Percentiles rank a stretch among this genome's conserved stretches.
These are phyloP conservation scores for Oreortyx pictus DNA, from an alignment of 2,797 vertebrate genomes.

Conservation along the genomic window DNA sequence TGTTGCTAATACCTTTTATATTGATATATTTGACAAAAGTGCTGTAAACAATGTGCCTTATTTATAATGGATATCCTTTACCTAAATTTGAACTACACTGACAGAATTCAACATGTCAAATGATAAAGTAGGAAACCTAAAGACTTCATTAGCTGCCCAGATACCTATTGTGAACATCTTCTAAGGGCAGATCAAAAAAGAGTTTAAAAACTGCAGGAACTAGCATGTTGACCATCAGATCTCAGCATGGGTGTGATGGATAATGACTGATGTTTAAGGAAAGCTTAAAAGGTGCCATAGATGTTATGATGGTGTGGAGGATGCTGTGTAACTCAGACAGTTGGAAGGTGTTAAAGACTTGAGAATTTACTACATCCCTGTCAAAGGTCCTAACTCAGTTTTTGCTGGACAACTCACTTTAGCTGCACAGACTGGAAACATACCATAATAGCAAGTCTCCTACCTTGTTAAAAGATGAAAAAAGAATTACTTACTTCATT, in stretches of 20 bases:
- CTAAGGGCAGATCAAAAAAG: background rate
- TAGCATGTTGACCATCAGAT: background rate
- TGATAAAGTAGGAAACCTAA: background rate
- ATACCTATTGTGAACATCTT: fast-evolving
- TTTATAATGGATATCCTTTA: background rate
- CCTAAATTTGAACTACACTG: background rate
- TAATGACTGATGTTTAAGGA: background rate
- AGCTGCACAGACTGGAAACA: background rate
- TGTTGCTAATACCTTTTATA: background rate
- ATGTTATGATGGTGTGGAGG: background rate
- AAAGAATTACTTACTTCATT: background rate
- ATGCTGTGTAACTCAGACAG: background rate
- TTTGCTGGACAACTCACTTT: background rate
- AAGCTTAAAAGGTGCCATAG: background rate
- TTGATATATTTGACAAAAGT: background rate
- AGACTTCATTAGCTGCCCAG: background rate
- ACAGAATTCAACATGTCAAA: background rate
- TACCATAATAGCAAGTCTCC: background rate
- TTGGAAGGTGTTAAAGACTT: background rate
- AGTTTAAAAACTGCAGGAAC: background rate
- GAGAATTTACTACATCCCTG: background rate
- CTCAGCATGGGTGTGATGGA: background rate
- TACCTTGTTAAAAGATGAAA: background rate
- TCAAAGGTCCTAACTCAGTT: background rate
- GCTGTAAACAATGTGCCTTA: background rate